Base-by-base conservation (phyloP, 1,140 invertebrate genomes). In the Drosophila prosaltans region DNA sequence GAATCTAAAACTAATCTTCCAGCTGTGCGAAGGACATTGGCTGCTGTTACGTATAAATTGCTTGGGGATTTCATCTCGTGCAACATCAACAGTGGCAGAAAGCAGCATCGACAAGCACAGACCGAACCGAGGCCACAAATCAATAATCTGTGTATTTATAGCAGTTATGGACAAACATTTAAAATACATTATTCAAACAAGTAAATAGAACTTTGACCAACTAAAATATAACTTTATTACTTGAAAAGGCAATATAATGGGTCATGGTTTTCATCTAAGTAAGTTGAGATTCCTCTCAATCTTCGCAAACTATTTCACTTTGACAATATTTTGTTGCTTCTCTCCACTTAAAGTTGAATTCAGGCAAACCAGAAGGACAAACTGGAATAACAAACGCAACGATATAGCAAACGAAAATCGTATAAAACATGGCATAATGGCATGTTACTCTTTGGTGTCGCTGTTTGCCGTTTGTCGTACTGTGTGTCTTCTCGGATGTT, bases 1-100 rank as follows among this genome's bases (percentile, higher is more conserved):
- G 6, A 63, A 48, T 51, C 57, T 64, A 71, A 80, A 80, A 78
- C 78, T 80, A 78, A 78, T 78, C 78, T 68, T 40, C 59, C 45
- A 51, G 45, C 45, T 51, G 45, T 51, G 45, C 45, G 45, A 51
- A 51, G 45, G 45, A 51, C 45, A 51, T 26, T 51, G 78, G 71
- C 70, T 67, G 74, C 76, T 59, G 77, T 80, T 77, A 74, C 74
- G 43, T 78, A 76, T 79, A 81, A 81, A 81, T 81, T 81, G 79
- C 69, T 81, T 81, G 62, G 76, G 79, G 79, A 79, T 72, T 71
- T 81, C 62, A 54, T 69, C 41, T 71, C 26, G 71, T 66, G 48
- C 65, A 62, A 74, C 65, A 72, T 62, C 54, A 54, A 71, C 68
- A 68, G 16, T 16, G 16, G 16, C 16, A 16, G 16, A 16, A 16